A percentile compares a stretch with the other conserved stretches of the same genome.
Conservation (phyloP, 2,888 invertebrate genomes). For the Euzetes globulus region DNA sequence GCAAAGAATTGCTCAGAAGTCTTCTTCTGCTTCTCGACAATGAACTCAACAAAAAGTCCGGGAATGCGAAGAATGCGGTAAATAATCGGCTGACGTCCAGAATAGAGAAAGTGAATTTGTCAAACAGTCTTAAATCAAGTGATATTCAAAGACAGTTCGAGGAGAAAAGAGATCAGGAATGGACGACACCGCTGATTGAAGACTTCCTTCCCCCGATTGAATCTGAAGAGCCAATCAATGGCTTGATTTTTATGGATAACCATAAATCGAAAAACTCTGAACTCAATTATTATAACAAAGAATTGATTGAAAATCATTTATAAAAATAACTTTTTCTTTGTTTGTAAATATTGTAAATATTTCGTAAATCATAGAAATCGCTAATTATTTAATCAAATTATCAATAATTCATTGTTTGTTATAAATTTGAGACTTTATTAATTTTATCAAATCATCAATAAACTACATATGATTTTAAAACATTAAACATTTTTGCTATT, state of each 20-base stretch:
- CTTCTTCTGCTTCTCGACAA: not conserved
- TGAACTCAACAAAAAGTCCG: not conserved
- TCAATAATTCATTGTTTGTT: no score
- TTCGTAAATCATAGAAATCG: no score
- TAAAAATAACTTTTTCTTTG: not conserved
- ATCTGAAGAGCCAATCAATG: not conserved
- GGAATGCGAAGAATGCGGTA: not conserved
- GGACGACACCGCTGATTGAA: not conserved
- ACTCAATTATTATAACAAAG: constrained; percentile 20
- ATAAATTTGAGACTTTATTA: no score
- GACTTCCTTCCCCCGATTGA: not conserved
- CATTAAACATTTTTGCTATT: no score
- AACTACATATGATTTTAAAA: no score
- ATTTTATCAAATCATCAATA: no score
- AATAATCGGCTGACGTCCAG: not conserved
- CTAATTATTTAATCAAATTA: no score
- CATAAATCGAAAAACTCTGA: constrained; percentile 1
- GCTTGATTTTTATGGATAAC: not conserved
- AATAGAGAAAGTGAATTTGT: not conserved
- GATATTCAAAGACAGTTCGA: not conserved
- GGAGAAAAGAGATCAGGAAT: no score
- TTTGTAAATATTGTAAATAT: constrained; percentile 2
- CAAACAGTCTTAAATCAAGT: not conserved
- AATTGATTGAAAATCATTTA: not conserved
- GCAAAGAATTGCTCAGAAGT: constrained; percentile 2